Base-by-base conservation (phyloP, 2,797 vertebrate genomes). In the Vespertilio murinus region DNA sequence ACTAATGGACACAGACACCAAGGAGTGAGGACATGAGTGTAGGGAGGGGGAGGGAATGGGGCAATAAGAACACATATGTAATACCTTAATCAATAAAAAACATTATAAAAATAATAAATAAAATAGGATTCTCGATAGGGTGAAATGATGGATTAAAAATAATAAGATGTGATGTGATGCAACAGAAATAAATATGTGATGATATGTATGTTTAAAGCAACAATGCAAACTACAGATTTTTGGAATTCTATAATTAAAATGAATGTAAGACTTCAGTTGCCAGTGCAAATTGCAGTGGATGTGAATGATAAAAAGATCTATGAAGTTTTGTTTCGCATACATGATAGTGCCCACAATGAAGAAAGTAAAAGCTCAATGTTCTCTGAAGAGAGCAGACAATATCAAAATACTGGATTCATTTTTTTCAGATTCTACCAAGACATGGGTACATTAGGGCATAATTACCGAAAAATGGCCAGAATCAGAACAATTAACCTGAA, bases 121-220 rank as follows among this genome's bases (percentile, higher is more conserved):
- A 82, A 3, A 52, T 42, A 86, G 2, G 17, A 67, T 93, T 94
- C 70, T 93, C 28, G 78, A n/a, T 40, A 85, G 22, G n/a, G 33
- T 54, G 30, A 92, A 89, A 89, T 90, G 38, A 81, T 64, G 83
- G 92, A 9, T 90, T 52, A 94, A 95, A 94, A 47, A 64, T 40
- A 93, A 81, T 23, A 12, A 71, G 61, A 89, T 75, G 2, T 3
- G 61, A 89, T 75, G 2, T 3, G 75, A 49, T 73, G 77, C 40
- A 95, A 77, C 30, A 42, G 75, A 91, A 93, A 77, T 71, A 42
- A 94, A 83, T 89, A 59, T 82, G 87, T 38, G 6, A 30, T 28
- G 3, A 9, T 33, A 42, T 71, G 13, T 80, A 49, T 77, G 25
- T 71, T 89, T 86, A 77, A 85, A 91, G 83, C 12, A 92, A 81